Base-by-base conservation (phyloP, 1,140 invertebrate genomes). In the Ips nitidus region DNA sequence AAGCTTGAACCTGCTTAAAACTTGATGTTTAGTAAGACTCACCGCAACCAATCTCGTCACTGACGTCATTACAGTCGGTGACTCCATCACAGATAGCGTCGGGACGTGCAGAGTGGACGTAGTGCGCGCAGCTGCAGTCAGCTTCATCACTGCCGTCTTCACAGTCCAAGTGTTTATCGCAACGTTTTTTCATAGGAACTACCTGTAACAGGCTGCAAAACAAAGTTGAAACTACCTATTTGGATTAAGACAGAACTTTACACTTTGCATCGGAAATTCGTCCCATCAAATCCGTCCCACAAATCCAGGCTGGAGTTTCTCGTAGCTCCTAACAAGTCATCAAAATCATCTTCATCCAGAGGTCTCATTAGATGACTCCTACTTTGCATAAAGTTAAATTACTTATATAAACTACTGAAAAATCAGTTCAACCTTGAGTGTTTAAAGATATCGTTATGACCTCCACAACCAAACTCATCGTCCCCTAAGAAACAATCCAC, bases 111-210 rank as follows among this genome's bases (percentile, higher is more conserved):
- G 78, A 77, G 43, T 73, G 73, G 1, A 94, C 79, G 77, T 86
- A 88, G 74, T 94, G 90, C 53, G 80, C 82, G 78, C 93, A 95
- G 0, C 82, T 86, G 75, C 93, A 95, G 70, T 86, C 80, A 1
- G 82, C 70, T 82, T 94, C 93, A 79, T 95, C 93, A 0, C 87
- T 90, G 8, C 88, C 88, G 80, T 95, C 93, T 77, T 92, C 88
- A 79, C 93, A 95, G 75, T 94, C 91, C 22, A 85, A 77, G 50
- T 85, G 80, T 38, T 84, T 84, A 79, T 95, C 84, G 76, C 93
- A 95, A 58, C 85, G 84, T 70, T 84, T 81, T 5, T 74, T 66
- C 1, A 82, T 77, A 1, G 86, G 80, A 39, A 94, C 85, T 7
- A 77, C 83, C 81, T 93, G 90, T 1, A 81, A 73, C 59, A 91